Evolutionary conservation across 2,888 invertebrate species (phyloP).

Genomic region (Drosophila multiciliata): DNA sequence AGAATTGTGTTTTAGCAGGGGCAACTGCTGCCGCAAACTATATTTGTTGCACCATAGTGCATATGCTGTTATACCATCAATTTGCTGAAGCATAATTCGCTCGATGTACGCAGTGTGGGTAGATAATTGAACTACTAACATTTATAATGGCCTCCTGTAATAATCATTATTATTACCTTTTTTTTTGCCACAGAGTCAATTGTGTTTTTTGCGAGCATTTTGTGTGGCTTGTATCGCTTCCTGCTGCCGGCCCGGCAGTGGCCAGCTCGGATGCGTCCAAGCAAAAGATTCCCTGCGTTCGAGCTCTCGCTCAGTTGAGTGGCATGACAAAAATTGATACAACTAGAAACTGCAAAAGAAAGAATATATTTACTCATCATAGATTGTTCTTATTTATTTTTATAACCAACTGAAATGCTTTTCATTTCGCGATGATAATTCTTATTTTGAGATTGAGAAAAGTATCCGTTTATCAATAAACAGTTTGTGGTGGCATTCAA

Average conservation of each 20-base stretch:
- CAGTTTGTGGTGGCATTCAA: not conserved
- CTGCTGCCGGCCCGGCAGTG: conserved; percentile 82
- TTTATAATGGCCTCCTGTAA: not conserved
- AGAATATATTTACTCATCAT: not conserved
- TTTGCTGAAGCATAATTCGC: conserved; percentile 52
- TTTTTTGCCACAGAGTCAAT: conserved; percentile 73
- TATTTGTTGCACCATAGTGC: conserved; percentile 63
- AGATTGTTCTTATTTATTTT: not conserved
- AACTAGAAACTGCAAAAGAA: not conserved
- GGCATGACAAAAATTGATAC: not conserved
- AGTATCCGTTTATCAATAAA: not conserved
- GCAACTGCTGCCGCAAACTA: conserved; percentile 74
- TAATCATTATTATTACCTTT: not conserved
- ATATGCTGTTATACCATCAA: conserved; percentile 66
- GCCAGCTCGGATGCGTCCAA: conserved; percentile 66
- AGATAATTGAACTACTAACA: conserved; percentile 13
- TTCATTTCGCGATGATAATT: not conserved
- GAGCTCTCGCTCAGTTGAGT: conserved; percentile 77
- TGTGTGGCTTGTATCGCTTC: conserved; percentile 82
- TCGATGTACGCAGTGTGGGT: conserved; percentile 82
- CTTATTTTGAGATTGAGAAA: not conserved
- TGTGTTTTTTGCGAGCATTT: conserved; percentile 79
- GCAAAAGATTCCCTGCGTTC: conserved; percentile 67
- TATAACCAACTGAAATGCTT: not conserved
- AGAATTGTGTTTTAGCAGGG: conserved; percentile 82